Percentiles rank a stretch among this genome's conserved stretches.
Conservation (phyloP, 2,888 invertebrate species). For the Yponomeuta sedellus region DNA sequence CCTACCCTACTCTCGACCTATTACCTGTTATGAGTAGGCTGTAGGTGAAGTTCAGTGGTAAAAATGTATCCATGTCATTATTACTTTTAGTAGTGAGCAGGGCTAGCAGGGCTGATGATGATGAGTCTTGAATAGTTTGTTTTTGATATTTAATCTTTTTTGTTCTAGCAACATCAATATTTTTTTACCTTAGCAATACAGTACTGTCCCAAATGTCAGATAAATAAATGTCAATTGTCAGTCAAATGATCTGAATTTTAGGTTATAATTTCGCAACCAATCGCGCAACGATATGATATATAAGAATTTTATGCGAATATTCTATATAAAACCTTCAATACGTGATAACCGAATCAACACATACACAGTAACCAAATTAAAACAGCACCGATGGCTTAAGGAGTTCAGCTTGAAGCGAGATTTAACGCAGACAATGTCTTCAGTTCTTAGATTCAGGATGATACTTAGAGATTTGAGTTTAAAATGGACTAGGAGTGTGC, state of each 20-base stretch:
- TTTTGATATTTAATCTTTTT: background rate
- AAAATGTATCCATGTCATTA: no score
- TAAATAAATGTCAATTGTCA: no score
- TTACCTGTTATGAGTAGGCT: no score
- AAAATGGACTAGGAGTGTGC: slow-evolving; percentile 48
- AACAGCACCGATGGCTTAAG: slow-evolving; percentile 3
- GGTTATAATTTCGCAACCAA: slow-evolving; percentile 56
- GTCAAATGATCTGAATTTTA: slow-evolving; percentile 25
- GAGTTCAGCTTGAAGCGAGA: background rate
- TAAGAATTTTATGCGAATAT: slow-evolving; percentile 43
- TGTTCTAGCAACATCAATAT: background rate
- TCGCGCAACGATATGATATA: slow-evolving; percentile 39
- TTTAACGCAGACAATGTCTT: slow-evolving; percentile 36
- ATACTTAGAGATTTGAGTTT: slow-evolving; percentile 52
- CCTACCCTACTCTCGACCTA: no score
- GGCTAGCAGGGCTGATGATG: no score
- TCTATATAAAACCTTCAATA: slow-evolving; percentile 32
- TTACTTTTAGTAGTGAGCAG: no score
- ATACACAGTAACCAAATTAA: background rate
- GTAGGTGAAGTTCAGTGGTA: no score
- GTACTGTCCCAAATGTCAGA: slow-evolving; percentile 3
- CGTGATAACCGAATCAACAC: background rate
- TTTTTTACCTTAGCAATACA: no score
- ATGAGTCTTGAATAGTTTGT: no score
- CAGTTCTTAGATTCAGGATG: slow-evolving; percentile 36